A percentile compares a stretch with the other conserved stretches of the same genome.
Evolutionary conservation across 2,888 invertebrate genomes (phyloP).

Genomic region (Laothoe populi): DNA sequence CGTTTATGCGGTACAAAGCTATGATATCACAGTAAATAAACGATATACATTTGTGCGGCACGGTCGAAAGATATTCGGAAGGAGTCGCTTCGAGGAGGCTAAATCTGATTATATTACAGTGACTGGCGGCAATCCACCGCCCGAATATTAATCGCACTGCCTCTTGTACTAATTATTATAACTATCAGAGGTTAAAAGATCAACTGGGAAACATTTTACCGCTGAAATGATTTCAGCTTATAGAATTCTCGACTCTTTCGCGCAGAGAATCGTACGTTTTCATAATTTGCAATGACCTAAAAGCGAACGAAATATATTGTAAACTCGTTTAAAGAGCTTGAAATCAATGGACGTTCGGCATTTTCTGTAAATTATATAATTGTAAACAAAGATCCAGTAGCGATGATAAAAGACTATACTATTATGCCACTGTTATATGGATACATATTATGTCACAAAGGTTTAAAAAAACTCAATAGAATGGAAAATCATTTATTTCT

Average conservation of each 20-base stretch:
- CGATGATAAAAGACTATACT: slow-evolving; percentile 35
- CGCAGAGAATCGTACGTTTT: neutral
- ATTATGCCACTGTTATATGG: slow-evolving; percentile 34
- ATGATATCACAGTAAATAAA: neutral
- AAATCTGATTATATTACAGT: slow-evolving; percentile 70
- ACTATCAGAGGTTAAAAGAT: slow-evolving; percentile 55
- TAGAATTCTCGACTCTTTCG: neutral
- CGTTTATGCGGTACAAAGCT: no score
- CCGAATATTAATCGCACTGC: slow-evolving; percentile 66
- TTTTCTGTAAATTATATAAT: neutral
- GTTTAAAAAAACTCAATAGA: neutral
- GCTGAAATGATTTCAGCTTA: neutral
- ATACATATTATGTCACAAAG: slow-evolving; percentile 30
- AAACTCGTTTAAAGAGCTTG: neutral
- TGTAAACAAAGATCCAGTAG: slow-evolving; percentile 20
- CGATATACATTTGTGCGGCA: slow-evolving; percentile 31
- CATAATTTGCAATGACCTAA: neutral
- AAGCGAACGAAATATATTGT: neutral
- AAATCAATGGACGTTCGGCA: neutral
- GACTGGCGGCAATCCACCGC: slow-evolving; percentile 56
- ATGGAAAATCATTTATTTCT: neutral
- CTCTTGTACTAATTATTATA: slow-evolving; percentile 58
- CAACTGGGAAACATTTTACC: slow-evolving; percentile 52
- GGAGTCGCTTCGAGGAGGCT: slow-evolving; percentile 54
- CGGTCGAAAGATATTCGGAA: slow-evolving; percentile 53